Percentiles rank a stretch among this genome's conserved stretches.
These are phyloP conservation scores for Picus viridis DNA, from an alignment of 2,797 vertebrate genomes.

Conservation along the genomic window DNA sequence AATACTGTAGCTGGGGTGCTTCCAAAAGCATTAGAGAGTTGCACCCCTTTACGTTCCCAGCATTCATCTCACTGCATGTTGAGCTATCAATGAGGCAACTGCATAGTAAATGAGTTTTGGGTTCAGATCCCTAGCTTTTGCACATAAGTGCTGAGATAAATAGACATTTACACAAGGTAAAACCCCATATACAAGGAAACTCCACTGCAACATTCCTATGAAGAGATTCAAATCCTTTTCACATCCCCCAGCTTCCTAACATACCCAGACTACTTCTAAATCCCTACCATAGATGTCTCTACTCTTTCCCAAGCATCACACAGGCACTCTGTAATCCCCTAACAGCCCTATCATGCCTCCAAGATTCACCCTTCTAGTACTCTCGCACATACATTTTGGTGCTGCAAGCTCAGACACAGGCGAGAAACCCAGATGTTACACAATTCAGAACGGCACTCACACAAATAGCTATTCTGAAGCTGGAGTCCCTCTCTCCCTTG, in stretches of 20 bases:
- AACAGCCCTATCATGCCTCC: neutral
- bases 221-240: neutral
- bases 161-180: neutral
- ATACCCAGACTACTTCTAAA: neutral
- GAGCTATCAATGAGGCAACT: rapidly evolving
- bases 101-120: no score
- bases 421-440: neutral
- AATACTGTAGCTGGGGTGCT: neutral
- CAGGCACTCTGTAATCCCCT: neutral
- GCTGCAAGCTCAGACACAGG: neutral
- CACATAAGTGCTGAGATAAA: neutral
- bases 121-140: neutral
- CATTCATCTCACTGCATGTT: no score
- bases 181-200: neutral
- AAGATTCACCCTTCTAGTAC: neutral
- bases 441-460: neutral
- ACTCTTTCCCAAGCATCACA: neutral
- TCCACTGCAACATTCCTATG: neutral
- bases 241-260: neutral
- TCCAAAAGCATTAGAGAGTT: neutral
- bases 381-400: rapidly evolving
- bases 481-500: neutral
- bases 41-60: rapidly evolving
- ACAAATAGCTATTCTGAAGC: neutral
- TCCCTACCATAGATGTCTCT: neutral